phyloP scores from a whole-genome alignment of 2,888 invertebrate species.

The Enchytraeus crypticus region DNA sequence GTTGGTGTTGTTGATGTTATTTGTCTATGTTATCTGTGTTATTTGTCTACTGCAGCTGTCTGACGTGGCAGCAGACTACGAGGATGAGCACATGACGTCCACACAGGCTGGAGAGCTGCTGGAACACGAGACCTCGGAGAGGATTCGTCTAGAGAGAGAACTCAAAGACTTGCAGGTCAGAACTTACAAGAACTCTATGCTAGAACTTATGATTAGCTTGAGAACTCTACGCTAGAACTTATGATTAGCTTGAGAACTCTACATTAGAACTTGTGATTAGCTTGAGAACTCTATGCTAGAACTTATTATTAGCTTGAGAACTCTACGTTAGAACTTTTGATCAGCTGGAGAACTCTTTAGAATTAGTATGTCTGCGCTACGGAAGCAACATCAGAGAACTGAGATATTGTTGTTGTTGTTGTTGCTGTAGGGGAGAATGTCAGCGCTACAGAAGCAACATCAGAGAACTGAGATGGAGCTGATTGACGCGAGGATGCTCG shows the following conservation, averaged over 20 bases:
- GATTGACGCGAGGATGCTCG: constrained; percentile 60
- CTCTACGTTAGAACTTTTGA: too few species aligned
- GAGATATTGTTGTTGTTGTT: too few species aligned
- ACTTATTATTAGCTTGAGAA: too few species aligned
- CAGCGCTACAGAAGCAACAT: constrained; percentile 30
- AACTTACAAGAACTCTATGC: not conserved
- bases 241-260: too few species aligned
- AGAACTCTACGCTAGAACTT: too few species aligned
- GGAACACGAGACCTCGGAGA: constrained; percentile 79
- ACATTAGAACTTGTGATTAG: too few species aligned
- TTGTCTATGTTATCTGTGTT: too few species aligned
- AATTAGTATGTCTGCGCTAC: not conserved
- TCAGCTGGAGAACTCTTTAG: too few species aligned
- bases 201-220: too few species aligned
- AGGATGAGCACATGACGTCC: constrained; percentile 83
- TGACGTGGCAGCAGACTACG: constrained; percentile 78
- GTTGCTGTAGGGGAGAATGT: not conserved
- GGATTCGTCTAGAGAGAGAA: constrained; percentile 75
- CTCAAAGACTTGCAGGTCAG: constrained; percentile 65
- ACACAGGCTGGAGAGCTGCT: constrained; percentile 79
- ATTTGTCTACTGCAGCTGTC: constrained; percentile 76
- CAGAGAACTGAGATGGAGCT: constrained; percentile 79
- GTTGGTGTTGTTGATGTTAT: too few species aligned
- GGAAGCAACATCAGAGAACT: constrained; percentile 58
- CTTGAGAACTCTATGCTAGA: too few species aligned